Evolutionary conservation across 2,797 vertebrate species (phyloP).

Genomic region (Hypotaenidia philippensis): DNA sequence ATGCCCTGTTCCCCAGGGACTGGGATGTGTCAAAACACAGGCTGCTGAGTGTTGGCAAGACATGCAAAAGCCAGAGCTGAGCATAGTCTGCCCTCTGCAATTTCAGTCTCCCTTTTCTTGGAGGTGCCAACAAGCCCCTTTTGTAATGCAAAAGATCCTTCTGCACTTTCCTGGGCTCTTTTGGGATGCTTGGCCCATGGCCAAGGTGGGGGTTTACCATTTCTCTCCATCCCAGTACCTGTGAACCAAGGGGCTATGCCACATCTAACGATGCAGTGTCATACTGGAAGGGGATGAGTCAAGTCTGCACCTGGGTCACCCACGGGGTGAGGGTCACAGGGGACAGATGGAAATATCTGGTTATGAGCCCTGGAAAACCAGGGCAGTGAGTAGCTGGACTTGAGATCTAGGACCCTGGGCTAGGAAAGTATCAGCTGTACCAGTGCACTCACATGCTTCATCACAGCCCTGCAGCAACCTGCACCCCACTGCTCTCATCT

Average conservation of each 20-base stretch:
- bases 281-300: not conserved
- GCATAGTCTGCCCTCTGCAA: not conserved
- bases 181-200: accelerated
- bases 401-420: not conserved
- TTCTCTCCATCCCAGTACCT: not conserved
- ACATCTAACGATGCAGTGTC: not conserved
- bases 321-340: accelerated
- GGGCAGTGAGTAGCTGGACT: not conserved
- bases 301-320: not conserved
- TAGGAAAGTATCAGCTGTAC: not conserved
- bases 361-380: not conserved
- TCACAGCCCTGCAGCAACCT: not conserved
- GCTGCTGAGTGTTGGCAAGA: not conserved
- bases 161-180: not conserved
- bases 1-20: accelerated
- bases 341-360: not conserved
- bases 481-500: not conserved
- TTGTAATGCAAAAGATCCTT: conserved; percentile 39
- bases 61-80: not conserved
- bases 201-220: not conserved
- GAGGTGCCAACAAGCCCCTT: not conserved
- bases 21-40: conserved; percentile 1
- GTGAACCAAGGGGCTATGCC: not conserved
- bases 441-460: accelerated
- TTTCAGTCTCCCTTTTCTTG: not conserved